Evolutionary conservation across 2,797 vertebrate genomes (phyloP).

Genomic region (Australoheros facetus): DNA sequence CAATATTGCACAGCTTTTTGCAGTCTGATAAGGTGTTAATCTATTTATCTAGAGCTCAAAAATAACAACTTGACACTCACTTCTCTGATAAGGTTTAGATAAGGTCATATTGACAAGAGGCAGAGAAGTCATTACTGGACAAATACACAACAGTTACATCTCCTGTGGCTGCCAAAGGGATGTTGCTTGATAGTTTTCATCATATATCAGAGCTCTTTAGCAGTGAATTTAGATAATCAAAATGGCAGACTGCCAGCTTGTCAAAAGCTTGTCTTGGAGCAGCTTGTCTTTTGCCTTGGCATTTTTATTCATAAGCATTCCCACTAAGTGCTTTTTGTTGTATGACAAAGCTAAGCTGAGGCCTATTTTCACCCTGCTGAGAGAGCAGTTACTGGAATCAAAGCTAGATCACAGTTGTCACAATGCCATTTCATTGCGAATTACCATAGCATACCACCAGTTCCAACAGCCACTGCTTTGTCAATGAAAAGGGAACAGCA

Average conservation of each 20-base stretch:
- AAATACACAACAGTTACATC: slow-evolving; percentile 69
- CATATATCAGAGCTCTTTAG: slow-evolving; percentile 74
- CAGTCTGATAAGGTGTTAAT: slow-evolving; percentile 15
- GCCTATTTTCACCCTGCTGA: slow-evolving; percentile 68
- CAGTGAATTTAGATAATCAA: slow-evolving; percentile 75
- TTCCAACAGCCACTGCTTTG: slow-evolving; percentile 44
- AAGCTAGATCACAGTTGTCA: slow-evolving; percentile 77
- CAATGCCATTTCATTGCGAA: slow-evolving; percentile 66
- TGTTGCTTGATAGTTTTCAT: slow-evolving; percentile 58
- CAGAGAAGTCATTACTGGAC: slow-evolving; percentile 64
- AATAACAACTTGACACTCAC: slow-evolving; percentile 32
- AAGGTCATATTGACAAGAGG: slow-evolving; percentile 61
- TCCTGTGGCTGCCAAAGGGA: slow-evolving; percentile 52
- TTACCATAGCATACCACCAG: slow-evolving; percentile 37
- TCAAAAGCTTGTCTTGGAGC: slow-evolving; percentile 64
- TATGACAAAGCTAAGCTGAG: slow-evolving; percentile 67
- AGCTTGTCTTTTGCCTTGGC: slow-evolving; percentile 45
- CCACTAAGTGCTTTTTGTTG: slow-evolving; percentile 79
- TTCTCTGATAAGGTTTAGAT: slow-evolving; percentile 42
- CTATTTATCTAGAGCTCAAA: slow-evolving; percentile 26
- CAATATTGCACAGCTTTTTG: neutral
- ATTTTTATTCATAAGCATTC: slow-evolving; percentile 74
- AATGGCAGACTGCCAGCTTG: slow-evolving; percentile 73
- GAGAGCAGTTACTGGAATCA: slow-evolving; percentile 76
- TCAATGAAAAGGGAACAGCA: slow-evolving; percentile 35